phyloP scores from a whole-genome alignment of 2,888 invertebrate genomes.

The Pterostichus madidus region DNA sequence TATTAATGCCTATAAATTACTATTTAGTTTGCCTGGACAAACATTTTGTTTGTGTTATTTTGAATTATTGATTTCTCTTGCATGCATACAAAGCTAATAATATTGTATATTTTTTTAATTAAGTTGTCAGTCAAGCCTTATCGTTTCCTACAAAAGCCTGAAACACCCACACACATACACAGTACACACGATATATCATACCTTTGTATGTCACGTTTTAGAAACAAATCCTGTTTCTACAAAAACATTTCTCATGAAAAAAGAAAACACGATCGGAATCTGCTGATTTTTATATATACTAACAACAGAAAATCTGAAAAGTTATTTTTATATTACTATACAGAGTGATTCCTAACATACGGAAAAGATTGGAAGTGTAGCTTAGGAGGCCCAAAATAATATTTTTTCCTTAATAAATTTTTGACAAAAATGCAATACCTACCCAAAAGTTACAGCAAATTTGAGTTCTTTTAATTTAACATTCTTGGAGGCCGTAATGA shows the following conservation, averaged over 20 bases:
- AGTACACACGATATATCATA: slow-evolving; percentile 10
- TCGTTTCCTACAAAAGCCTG: slow-evolving; percentile 7
- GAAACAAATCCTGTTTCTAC: slow-evolving; percentile 20
- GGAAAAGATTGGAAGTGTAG: too few species aligned
- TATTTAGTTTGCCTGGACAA: too few species aligned
- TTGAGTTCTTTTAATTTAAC: too few species aligned
- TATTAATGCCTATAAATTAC: too few species aligned
- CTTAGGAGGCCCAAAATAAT: too few species aligned
- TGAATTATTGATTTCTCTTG: slow-evolving; percentile 26
- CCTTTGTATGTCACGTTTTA: slow-evolving; percentile 19
- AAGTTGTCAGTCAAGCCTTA: slow-evolving; percentile 43
- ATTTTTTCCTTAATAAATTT: too few species aligned
- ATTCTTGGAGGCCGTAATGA: too few species aligned
- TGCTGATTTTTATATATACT: slow-evolving; percentile 23
- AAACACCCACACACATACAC: slow-evolving; percentile 10
- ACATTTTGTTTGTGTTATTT: background rate
- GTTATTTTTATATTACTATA: too few species aligned
- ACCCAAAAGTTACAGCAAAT: too few species aligned
- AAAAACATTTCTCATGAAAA: slow-evolving; percentile 13
- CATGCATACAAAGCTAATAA: slow-evolving; percentile 23
- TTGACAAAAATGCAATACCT: too few species aligned
- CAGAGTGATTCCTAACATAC: too few species aligned
- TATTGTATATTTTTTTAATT: slow-evolving; percentile 38
- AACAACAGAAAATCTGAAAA: background rate
- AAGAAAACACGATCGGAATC: slow-evolving; percentile 3